Conservation (phyloP, 2,797 vertebrate species). For the Ctenochaetus hawaiiensis region DNA sequence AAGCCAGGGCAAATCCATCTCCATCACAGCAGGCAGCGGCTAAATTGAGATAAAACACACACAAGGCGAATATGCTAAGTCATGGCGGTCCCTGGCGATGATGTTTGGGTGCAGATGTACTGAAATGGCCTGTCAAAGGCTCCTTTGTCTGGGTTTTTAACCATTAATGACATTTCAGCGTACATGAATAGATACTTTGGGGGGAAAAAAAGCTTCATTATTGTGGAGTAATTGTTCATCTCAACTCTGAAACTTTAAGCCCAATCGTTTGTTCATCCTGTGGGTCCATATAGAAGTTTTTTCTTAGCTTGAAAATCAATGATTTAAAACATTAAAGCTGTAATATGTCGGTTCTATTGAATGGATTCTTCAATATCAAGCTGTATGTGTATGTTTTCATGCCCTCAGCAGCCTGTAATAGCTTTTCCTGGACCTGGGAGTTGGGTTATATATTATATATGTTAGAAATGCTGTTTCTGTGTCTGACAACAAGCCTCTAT, state of each 20-base stretch:
- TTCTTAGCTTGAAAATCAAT: neutral
- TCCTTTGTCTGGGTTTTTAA: conserved; percentile 16
- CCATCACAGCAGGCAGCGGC: conserved; percentile 45
- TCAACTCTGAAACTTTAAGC: neutral
- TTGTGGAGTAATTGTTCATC: conserved; percentile 6
- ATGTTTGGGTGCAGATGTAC: conserved; percentile 31
- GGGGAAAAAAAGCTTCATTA: neutral
- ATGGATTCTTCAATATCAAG: neutral
- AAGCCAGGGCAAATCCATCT: conserved; percentile 43
- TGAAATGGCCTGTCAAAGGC: conserved; percentile 31
- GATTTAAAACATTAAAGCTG: neutral
- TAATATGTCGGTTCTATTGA: neutral
- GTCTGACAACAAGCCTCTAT: too few species aligned
- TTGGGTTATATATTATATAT: neutral
- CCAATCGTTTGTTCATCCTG: neutral
- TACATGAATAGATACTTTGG: neutral
- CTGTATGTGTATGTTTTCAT: neutral
- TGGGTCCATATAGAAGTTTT: neutral
- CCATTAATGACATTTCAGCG: neutral
- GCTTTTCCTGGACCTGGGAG: neutral
- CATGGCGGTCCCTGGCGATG: neutral
- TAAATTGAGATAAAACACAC: conserved; percentile 53
- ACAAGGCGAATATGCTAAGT: conserved; percentile 36
- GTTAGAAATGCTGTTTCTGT: too few species aligned
- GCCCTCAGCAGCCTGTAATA: neutral